phyloP scores from a whole-genome alignment of 64 coral and sea anemone species.

The Exaiptasia diaphana region DNA sequence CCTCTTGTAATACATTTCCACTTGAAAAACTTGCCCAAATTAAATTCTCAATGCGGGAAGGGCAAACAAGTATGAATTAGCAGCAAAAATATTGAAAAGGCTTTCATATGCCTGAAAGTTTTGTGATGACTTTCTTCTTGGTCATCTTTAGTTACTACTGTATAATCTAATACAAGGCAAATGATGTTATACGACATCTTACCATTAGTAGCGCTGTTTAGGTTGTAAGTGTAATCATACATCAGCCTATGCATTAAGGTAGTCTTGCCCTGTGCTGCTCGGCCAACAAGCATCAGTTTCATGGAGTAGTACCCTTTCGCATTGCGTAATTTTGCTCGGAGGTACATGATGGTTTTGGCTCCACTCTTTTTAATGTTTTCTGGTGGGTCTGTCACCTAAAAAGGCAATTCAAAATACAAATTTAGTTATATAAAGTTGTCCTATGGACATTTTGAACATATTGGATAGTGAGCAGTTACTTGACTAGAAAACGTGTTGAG shows the following conservation, averaged over 20 bases:
- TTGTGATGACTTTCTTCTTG: no score
- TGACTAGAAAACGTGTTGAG: no score
- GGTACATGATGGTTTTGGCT: slow-evolving; percentile 65
- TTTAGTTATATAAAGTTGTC: neutral
- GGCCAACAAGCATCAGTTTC: slow-evolving; percentile 95
- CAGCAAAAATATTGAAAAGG: no score
- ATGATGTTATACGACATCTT: no score
- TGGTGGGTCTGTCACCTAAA: slow-evolving; percentile 87
- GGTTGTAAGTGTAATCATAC: slow-evolving; percentile 66
- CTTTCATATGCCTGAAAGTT: no score
- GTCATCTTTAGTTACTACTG: no score
- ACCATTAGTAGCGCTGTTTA: slow-evolving; percentile 83
- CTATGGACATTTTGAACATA: neutral
- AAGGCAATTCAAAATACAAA: neutral
- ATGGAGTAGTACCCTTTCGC: slow-evolving; percentile 76
- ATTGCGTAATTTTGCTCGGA: slow-evolving; percentile 65
- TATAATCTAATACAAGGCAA: no score
- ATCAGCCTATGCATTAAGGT: slow-evolving; percentile 82
- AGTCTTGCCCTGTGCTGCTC: slow-evolving; percentile 85
- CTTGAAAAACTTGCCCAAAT: no score
- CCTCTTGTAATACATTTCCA: no score
- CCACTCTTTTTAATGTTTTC: slow-evolving; percentile 64
- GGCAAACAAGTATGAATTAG: no score
- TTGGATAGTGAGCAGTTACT: no score
- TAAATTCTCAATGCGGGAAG: no score